Evolutionary conservation across 2,888 invertebrate species (phyloP).

Genomic region (Lochmaea capreae): DNA sequence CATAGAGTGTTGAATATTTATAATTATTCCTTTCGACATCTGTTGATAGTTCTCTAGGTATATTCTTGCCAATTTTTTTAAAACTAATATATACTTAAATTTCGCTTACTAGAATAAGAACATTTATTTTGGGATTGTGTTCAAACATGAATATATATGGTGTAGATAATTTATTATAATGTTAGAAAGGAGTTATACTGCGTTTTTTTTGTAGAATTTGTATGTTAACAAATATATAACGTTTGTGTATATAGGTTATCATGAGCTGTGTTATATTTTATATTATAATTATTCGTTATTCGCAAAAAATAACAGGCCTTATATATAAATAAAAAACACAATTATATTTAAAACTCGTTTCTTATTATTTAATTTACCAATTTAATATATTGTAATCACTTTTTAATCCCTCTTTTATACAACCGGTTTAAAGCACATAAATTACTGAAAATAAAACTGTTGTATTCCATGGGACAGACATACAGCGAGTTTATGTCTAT

Average conservation of each 20-base stretch:
- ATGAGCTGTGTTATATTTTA: slow-evolving; percentile 10
- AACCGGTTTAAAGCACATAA: too few species aligned
- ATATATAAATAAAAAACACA: neutral
- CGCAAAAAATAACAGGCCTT: neutral
- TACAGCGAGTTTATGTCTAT: too few species aligned
- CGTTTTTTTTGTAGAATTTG: neutral
- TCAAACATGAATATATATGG: neutral
- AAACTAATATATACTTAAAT: neutral
- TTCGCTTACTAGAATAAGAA: slow-evolving; percentile 11
- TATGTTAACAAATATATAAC: neutral
- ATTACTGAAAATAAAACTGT: too few species aligned
- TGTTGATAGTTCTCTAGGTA: neutral
- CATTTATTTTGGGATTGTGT: neutral
- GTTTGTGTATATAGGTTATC: neutral
- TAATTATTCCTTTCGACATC: too few species aligned
- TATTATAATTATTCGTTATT: neutral
- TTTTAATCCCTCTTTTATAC: too few species aligned
- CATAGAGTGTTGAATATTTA: too few species aligned
- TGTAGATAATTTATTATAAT: slow-evolving; percentile 9
- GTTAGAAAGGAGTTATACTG: slow-evolving; percentile 1
- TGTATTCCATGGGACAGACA: too few species aligned
- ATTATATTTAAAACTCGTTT: neutral
- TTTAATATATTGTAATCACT: too few species aligned
- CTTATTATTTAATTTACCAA: too few species aligned
- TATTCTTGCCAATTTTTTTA: slow-evolving; percentile 23